These are phyloP conservation scores for Andrena camellia DNA, from an alignment of 2,888 invertebrate genomes.

Conservation along the genomic window DNA sequence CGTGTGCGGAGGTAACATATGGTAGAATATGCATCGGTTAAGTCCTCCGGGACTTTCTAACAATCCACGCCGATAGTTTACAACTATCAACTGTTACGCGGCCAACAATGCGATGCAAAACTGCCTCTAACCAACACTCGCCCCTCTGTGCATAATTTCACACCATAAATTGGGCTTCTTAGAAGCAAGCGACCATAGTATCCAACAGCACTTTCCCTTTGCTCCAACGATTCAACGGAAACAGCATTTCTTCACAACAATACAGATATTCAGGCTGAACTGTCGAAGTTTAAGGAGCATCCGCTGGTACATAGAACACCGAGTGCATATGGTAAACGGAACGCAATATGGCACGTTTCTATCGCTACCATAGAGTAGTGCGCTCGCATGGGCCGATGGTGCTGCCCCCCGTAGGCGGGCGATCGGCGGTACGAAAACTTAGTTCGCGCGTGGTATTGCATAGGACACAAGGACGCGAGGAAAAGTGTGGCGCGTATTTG, in stretches of 20 bases:
- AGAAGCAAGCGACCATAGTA: background rate
- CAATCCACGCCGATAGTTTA: slow-evolving; percentile 34
- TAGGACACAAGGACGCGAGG: slow-evolving; percentile 69
- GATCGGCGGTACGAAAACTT: slow-evolving; percentile 30
- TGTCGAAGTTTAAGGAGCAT: background rate
- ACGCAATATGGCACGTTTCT: background rate
- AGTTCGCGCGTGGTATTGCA: slow-evolving; percentile 58
- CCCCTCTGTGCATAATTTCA: no score
- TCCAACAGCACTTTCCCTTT: slow-evolving; percentile 9
- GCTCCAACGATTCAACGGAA: background rate
- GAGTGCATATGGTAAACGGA: background rate
- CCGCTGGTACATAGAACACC: background rate
- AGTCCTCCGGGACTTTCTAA: slow-evolving; percentile 50
- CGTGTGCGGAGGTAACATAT: slow-evolving; percentile 54
- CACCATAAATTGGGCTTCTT: no score
- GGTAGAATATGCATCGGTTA: slow-evolving; percentile 44
- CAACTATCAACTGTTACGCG: background rate
- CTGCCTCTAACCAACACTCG: background rate
- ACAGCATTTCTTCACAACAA: no score
- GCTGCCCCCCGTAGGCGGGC: slow-evolving; percentile 33
- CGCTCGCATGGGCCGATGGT: slow-evolving; percentile 17
- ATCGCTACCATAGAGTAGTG: background rate
- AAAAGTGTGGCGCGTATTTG: slow-evolving; percentile 80
- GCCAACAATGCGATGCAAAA: no score
- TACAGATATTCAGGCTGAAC: no score